Conservation (phyloP, 2,797 vertebrate genomes). For the Nasua narica region DNA sequence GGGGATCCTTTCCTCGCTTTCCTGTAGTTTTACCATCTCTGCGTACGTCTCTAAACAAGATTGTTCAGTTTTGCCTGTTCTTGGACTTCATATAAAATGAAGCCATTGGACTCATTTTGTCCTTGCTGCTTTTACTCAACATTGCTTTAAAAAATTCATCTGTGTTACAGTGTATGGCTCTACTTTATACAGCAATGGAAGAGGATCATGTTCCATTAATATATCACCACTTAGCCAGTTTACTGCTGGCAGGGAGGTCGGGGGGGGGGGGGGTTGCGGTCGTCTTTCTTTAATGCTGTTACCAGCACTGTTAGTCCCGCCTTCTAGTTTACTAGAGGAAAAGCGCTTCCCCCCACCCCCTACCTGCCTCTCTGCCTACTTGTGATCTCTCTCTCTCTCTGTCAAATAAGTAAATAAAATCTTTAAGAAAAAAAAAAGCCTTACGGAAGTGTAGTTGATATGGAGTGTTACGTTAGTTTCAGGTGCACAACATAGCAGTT, state of each 20-base stretch:
- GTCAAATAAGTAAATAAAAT: too few relatives aligned
- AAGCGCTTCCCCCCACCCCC: too few relatives aligned
- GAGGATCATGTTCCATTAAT: not conserved
- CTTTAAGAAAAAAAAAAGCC: not conserved
- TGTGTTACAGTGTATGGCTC: too few relatives aligned
- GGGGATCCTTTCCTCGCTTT: not conserved
- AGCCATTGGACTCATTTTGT: not conserved
- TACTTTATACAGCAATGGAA: not conserved
- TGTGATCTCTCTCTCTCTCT: too few relatives aligned
- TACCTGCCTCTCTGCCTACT: too few relatives aligned
- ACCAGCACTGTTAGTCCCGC: not conserved
- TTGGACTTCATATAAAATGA: not conserved
- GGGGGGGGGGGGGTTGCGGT: not conserved
- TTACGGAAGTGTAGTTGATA: not conserved
- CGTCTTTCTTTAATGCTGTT: not conserved
- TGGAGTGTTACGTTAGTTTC: not conserved
- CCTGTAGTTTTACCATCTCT: accelerated
- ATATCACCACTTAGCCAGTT: not conserved
- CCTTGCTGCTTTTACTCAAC: not conserved
- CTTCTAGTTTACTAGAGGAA: not conserved
- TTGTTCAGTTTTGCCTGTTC: not conserved
- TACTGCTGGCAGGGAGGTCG: not conserved
- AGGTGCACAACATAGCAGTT: not conserved
- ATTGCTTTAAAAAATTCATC: not conserved
- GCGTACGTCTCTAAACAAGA: not conserved